phyloP scores from a whole-genome alignment of 2,888 invertebrate genomes.

The Xanthia icteritia region DNA sequence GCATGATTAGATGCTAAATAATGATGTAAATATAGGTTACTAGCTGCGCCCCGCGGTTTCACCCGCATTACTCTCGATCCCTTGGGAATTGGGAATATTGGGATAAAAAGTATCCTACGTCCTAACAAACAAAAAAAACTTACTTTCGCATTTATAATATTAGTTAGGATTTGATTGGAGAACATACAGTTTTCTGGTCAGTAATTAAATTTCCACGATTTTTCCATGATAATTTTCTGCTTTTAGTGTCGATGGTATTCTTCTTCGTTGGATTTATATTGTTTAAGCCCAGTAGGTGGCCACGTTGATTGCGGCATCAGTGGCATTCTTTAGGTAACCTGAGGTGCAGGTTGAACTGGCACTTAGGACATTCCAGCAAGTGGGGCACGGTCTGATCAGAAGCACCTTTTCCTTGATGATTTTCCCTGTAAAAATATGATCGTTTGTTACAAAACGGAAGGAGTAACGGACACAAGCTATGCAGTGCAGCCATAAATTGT shows the following conservation, averaged over 20 bases:
- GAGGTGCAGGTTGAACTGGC: not conserved
- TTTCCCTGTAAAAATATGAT: not conserved
- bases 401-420: not conserved
- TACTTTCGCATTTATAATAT: no score
- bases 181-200: not conserved
- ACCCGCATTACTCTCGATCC: no score
- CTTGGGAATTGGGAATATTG: no score
- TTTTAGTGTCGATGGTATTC: not conserved
- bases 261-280: not conserved
- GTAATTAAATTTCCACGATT: not conserved
- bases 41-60: no score
- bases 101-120: no score
- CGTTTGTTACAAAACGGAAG: not conserved
- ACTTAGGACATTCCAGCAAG: not conserved
- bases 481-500: slow-evolving; percentile 45
- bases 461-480: slow-evolving; percentile 6
- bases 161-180: not conserved
- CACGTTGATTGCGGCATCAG: not conserved
- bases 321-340: not conserved
- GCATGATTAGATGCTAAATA: not conserved
- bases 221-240: not conserved
- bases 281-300: no score
- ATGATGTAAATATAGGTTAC: not conserved
- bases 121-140: no score
- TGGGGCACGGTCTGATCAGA: not conserved